phyloP scores from a whole-genome alignment of 2,113 vertebrate species.

The Dolichallabes microphthalmus region DNA sequence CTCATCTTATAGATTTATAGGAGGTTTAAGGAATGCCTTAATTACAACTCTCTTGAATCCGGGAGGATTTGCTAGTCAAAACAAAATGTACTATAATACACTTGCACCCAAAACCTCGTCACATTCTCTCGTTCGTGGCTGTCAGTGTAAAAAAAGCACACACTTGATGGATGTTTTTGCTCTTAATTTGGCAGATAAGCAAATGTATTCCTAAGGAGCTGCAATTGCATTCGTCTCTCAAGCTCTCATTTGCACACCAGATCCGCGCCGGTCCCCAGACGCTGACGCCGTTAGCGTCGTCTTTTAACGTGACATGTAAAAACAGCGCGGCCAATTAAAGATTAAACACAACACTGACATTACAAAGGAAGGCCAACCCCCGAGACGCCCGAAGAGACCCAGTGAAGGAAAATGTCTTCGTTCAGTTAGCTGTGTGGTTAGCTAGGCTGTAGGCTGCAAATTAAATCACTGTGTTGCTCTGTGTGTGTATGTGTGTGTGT shows the following conservation, averaged over 20 bases:
- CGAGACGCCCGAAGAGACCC: background rate
- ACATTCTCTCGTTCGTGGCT: constrained; percentile 43
- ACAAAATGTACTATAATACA: constrained; percentile 29
- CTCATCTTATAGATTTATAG: background rate
- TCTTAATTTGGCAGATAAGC: constrained; percentile 41
- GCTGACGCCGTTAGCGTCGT: background rate
- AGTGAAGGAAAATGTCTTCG: background rate
- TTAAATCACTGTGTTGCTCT: constrained; percentile 47
- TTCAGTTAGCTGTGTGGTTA: background rate
- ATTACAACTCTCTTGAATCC: background rate
- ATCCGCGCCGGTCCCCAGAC: background rate
- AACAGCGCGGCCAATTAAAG: constrained; percentile 30
- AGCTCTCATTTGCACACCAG: background rate
- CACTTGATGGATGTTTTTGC: constrained; percentile 47
- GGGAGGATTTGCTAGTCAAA: constrained; percentile 19
- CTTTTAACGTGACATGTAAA: constrained; percentile 24
- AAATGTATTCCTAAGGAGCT: constrained; percentile 47
- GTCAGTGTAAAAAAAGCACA: constrained; percentile 22
- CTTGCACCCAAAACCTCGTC: constrained; percentile 34
- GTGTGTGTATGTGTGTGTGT: constrained; percentile 50
- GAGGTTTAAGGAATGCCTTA: background rate
- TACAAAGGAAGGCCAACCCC: constrained; percentile 32
- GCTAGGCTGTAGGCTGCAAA: constrained; percentile 9
- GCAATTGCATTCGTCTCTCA: constrained; percentile 39
- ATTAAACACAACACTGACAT: constrained; percentile 39